phyloP scores from a whole-genome alignment of 1,140 invertebrate species.

The Hormaphis cornu region DNA sequence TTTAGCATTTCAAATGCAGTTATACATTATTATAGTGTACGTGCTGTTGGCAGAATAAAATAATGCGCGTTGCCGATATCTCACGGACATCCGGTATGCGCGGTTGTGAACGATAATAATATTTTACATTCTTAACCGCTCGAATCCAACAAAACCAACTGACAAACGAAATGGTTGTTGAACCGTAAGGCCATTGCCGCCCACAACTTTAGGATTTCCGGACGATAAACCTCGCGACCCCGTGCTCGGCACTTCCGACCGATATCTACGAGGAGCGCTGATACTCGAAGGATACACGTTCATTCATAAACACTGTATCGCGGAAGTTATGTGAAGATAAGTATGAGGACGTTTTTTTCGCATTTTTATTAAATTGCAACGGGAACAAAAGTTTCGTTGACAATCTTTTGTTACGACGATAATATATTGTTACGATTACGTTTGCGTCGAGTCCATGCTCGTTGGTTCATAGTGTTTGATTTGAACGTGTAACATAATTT shows the following conservation, averaged over 20 bases:
- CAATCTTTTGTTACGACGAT: too few species aligned
- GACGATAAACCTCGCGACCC: not conserved
- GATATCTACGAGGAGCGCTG: conserved; percentile 4
- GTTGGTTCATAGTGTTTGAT: too few species aligned
- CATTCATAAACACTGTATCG: not conserved
- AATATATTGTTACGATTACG: too few species aligned
- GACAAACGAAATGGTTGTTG: not conserved
- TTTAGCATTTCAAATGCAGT: too few species aligned
- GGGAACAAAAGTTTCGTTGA: too few species aligned
- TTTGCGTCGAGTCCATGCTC: too few species aligned
- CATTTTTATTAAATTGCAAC: too few species aligned
- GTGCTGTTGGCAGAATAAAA: too few species aligned
- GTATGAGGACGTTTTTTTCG: too few species aligned
- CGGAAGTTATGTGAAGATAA: too few species aligned
- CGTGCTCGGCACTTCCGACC: not conserved
- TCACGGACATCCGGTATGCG: conserved; percentile 20
- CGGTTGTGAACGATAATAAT: not conserved
- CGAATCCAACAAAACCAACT: not conserved
- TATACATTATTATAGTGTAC: too few species aligned
- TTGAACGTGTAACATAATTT: too few species aligned
- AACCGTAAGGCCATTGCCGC: not conserved
- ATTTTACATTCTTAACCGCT: conserved; percentile 8
- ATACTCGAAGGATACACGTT: not conserved
- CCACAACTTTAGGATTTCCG: conserved; percentile 19
- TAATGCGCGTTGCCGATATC: not conserved